Evolutionary conservation across 2,113 vertebrate genomes (phyloP), one percentile per base, ranked within the genome.

Genomic region (Zosterops borbonicus): DNA sequence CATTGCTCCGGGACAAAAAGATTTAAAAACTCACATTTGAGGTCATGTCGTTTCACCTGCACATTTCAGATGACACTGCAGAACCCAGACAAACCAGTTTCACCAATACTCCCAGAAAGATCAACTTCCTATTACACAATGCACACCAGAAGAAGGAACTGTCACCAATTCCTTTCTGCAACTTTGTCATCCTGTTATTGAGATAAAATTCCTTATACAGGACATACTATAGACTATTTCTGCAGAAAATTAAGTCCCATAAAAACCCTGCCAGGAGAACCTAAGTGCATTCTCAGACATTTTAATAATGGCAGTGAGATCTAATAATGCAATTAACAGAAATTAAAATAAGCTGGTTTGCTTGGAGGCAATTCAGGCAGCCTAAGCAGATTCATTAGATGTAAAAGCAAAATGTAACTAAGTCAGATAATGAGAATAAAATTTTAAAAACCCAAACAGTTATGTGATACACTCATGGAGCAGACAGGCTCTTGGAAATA

Each of bases 41-140:
- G 86, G 86, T 87, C 69, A 82, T 59, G 74, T 20, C 37, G 18
- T 69, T 90, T 91, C 74, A 92, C 60, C 74, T 68, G 65, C 29
- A 52, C 60, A 65, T 58, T 95, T 91, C 83, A 89, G 65, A 28
- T 65, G 76, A 90, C 92, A 77, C 20, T 80, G 65, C 59, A 73
- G 58, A 81, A 76, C 78, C 85, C 16, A 91, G 83, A 71, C 44
- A 93, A 94, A 96, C 94, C 92, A 82, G 92, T 81, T 87, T 89
- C 83, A 85, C 73, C 63, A 74, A 67, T 27, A 68, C 63, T 75
- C 60, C 77, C 58, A 49, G 58, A 68, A 89, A 50, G n/a, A 79
- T 49, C 87, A 87, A 88, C 94, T 94, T 96, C 88, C 81, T 84
- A 90, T 84, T 95, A 82, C n/a, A 87, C 22, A 92, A 74, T 11